Evolutionary conservation across 1,140 invertebrate species (phyloP).

Genomic region (Lepidurus packardi): DNA sequence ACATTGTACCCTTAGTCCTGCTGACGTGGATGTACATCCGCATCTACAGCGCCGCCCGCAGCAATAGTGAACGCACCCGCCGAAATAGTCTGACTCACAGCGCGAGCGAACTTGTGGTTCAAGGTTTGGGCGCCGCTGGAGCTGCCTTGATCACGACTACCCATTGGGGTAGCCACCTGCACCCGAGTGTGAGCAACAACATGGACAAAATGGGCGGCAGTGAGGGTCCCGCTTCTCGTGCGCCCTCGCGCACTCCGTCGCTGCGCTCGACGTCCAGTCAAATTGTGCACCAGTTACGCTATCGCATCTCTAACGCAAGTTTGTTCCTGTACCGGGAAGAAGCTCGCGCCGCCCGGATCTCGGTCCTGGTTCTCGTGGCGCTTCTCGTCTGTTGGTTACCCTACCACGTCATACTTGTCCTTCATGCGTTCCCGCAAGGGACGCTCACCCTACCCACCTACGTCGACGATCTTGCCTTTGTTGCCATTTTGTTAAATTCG

Average conservation of each 20-base stretch:
- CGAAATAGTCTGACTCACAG: slow-evolving; percentile 51
- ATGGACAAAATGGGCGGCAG: background rate
- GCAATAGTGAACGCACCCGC: slow-evolving; percentile 62
- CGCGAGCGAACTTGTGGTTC: slow-evolving; percentile 32
- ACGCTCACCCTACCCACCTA: slow-evolving; percentile 43
- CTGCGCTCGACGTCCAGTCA: slow-evolving; percentile 39
- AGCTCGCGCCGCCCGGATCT: slow-evolving; percentile 69
- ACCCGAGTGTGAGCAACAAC: slow-evolving; percentile 13
- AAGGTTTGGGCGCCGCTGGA: slow-evolving; percentile 27
- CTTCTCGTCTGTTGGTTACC: slow-evolving; percentile 64
- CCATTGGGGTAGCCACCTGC: slow-evolving; percentile 17
- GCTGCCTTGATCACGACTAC: slow-evolving; percentile 5
- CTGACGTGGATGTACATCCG: slow-evolving; percentile 64
- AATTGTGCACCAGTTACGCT: slow-evolving; percentile 58
- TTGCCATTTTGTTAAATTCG: slow-evolving; percentile 60
- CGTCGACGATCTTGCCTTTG: slow-evolving; percentile 52
- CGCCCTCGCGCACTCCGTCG: slow-evolving; percentile 35
- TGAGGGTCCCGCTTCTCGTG: slow-evolving; percentile 16
- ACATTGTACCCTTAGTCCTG: slow-evolving; percentile 59
- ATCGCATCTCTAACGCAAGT: slow-evolving; percentile 73
- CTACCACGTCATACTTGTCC: slow-evolving; percentile 53
- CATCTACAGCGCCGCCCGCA: slow-evolving; percentile 63
- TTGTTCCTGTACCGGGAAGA: slow-evolving; percentile 74
- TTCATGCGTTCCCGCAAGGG: slow-evolving; percentile 44
- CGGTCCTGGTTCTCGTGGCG: slow-evolving; percentile 64